Percentiles rank a stretch among this genome's conserved stretches.
These are phyloP conservation scores for Sinopyrophorus schimmeli DNA, from an alignment of 2,888 invertebrate species.

Conservation along the genomic window DNA sequence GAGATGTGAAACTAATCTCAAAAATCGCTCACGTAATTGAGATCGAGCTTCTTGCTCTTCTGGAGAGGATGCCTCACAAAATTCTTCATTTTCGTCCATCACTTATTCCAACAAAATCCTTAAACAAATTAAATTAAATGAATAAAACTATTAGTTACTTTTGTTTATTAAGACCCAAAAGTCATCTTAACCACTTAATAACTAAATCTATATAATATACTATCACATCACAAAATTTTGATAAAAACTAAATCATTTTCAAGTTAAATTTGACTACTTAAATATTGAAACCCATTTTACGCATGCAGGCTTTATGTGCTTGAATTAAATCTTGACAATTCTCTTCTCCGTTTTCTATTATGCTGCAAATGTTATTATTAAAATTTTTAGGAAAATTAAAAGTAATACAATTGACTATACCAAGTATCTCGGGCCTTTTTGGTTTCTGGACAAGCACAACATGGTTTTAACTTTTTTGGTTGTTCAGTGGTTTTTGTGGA, in stretches of 20 bases:
- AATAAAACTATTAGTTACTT: too few relatives aligned
- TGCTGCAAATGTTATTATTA: slow-evolving; percentile 60
- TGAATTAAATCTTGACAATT: slow-evolving; percentile 89
- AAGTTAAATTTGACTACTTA: too few relatives aligned
- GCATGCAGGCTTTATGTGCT: slow-evolving; percentile 96
- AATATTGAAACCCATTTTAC: slow-evolving; percentile 93
- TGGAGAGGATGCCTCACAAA: too few relatives aligned
- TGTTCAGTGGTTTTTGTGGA: slow-evolving; percentile 53
- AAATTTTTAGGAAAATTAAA: slow-evolving; percentile 1
- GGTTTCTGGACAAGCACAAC: slow-evolving; percentile 97
- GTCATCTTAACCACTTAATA: too few relatives aligned
- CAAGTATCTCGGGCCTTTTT: slow-evolving; percentile 88
- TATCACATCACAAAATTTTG: too few relatives aligned
- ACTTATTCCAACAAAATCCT: too few relatives aligned
- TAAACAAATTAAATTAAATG: too few relatives aligned
- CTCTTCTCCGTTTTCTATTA: slow-evolving; percentile 89
- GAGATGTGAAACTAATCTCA: slow-evolving; percentile 45
- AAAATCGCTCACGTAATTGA: slow-evolving; percentile 47
- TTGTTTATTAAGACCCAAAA: too few relatives aligned
- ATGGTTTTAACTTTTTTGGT: slow-evolving; percentile 82
- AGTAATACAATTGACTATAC: slow-evolving; percentile 57
- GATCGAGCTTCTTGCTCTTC: slow-evolving; percentile 41
- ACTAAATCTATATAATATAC: too few relatives aligned
- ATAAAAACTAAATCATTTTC: too few relatives aligned
- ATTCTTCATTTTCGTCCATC: too few relatives aligned